Conservation (phyloP, 2,113 vertebrate species). For the Solenodon paradoxus region DNA sequence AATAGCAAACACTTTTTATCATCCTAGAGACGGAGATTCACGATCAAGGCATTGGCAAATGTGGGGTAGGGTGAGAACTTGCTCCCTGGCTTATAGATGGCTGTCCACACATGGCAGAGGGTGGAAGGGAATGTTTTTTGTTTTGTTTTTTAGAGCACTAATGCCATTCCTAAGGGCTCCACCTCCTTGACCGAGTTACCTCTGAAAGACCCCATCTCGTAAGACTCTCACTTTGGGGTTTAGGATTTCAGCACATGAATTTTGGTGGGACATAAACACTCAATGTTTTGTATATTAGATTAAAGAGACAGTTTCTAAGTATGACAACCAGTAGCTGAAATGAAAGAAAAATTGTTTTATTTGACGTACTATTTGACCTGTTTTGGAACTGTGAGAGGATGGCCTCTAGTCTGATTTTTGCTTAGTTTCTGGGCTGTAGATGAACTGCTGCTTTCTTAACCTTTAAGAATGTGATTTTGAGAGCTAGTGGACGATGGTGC, state of each 20-base stretch:
- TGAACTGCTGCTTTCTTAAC: neutral
- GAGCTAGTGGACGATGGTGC: neutral
- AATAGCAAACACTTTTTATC: neutral
- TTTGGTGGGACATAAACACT: neutral
- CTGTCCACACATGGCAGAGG: neutral
- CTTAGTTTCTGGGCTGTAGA: neutral
- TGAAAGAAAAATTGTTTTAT: neutral
- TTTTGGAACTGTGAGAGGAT: neutral
- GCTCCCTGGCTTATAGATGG: neutral
- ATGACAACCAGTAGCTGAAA: constrained; percentile 10
- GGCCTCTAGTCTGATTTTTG: neutral
- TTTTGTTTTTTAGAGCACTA: neutral
- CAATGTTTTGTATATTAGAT: neutral
- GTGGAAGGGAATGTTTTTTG: neutral
- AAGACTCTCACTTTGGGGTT: neutral
- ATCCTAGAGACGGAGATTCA: neutral
- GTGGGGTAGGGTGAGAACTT: neutral
- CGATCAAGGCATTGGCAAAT: neutral
- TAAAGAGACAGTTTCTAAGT: neutral
- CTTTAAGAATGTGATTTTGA: neutral
- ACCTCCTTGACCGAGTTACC: neutral
- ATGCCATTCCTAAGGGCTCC: neutral
- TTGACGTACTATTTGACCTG: neutral
- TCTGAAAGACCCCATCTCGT: neutral
- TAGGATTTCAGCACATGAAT: neutral